phyloP scores from a whole-genome alignment of 2,888 invertebrate genomes.

The Hemicrepidius hirtus region DNA sequence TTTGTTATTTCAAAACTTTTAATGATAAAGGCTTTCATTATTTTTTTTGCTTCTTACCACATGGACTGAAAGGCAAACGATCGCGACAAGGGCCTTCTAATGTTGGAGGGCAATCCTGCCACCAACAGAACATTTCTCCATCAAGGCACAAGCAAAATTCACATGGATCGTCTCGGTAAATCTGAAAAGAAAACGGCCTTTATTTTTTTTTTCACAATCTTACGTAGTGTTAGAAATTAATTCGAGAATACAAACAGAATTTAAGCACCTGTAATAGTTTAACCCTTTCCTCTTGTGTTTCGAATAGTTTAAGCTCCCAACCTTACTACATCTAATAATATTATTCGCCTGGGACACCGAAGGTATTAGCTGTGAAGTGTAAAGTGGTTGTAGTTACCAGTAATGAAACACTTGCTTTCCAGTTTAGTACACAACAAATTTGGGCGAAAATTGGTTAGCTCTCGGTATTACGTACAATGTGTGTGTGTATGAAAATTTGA shows the following conservation, averaged over 20 bases:
- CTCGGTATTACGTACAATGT: no score
- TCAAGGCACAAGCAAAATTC: constrained; percentile 79
- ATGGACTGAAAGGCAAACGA: constrained; percentile 70
- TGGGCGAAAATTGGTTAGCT: background rate
- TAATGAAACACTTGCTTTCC: constrained; percentile 1
- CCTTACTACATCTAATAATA: constrained; percentile 16
- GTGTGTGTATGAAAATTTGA: no score
- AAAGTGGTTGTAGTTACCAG: constrained; percentile 4
- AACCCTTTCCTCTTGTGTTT: background rate
- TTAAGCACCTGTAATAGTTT: constrained; percentile 15
- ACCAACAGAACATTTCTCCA: constrained; percentile 81
- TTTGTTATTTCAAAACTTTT: no score
- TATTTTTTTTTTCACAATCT: no score
- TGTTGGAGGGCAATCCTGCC: constrained; percentile 77
- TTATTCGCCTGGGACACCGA: constrained; percentile 12
- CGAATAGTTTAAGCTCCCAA: constrained; percentile 17
- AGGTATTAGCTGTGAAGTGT: constrained; percentile 16
- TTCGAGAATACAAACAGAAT: background rate
- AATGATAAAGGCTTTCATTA: background rate
- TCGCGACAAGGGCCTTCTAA: constrained; percentile 71
- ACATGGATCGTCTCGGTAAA: constrained; percentile 76
- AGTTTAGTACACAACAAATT: constrained; percentile 3
- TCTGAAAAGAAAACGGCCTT: constrained; percentile 72
- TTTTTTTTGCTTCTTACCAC: constrained; percentile 65
- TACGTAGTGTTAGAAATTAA: no score